Conservation (phyloP, 2,113 vertebrate species). For the Catharus minimus region DNA sequence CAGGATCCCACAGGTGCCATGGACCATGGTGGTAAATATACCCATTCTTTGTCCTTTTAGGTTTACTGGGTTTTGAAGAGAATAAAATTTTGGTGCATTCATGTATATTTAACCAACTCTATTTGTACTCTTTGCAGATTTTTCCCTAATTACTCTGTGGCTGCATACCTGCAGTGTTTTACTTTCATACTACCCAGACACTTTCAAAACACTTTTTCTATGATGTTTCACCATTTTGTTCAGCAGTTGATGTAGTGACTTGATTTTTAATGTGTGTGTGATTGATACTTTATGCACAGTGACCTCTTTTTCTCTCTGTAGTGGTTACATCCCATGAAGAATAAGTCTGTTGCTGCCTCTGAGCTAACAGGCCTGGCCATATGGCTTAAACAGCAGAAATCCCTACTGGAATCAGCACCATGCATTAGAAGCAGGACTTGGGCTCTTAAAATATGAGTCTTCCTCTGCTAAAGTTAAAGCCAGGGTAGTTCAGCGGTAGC, state of each 20-base stretch:
- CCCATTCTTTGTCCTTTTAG: background rate
- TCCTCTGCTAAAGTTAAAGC: background rate
- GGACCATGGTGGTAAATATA: constrained; percentile 86
- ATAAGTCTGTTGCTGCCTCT: background rate
- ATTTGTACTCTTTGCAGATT: background rate
- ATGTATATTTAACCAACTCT: background rate
- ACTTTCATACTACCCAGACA: background rate
- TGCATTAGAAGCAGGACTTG: background rate
- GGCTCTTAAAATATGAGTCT: background rate
- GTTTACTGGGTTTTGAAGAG: background rate
- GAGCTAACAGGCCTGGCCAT: background rate
- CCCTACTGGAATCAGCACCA: background rate
- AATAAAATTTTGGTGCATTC: background rate
- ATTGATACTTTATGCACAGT: background rate
- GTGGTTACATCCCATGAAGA: background rate
- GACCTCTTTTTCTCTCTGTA: background rate
- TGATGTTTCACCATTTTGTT: background rate
- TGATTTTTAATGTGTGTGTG: background rate
- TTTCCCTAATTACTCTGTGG: background rate
- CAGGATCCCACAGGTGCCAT: constrained; percentile 86
- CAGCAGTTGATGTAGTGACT: background rate
- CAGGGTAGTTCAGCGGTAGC: background rate
- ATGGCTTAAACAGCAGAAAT: constrained; percentile 24
- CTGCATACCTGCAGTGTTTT: background rate
- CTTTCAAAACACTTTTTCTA: background rate